Evolutionary conservation across 2,888 invertebrate genomes (phyloP), one percentile per base, ranked within the genome.

Genomic region (Erebia palarica): DNA sequence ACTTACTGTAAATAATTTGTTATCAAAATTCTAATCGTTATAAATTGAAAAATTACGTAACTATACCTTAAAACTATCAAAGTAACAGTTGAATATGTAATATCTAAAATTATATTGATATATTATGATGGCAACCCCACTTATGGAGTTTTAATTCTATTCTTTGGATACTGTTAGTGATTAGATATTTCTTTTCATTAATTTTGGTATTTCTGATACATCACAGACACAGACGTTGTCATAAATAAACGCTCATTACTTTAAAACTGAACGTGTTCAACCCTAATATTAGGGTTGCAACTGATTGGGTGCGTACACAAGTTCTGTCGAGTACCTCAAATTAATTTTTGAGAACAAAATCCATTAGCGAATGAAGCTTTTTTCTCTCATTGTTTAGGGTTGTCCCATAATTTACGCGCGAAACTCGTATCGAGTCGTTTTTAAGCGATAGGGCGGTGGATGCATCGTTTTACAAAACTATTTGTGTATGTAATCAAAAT

Each of bases 311-410:
- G 89, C 83, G 86, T 88, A 89, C 90, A 86, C 81, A 79, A 84
- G 84, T 88, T 87, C 87, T 85, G 87, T 90, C 84, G 84, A 90
- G 89, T 89, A 91, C 91, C 91, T 91, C 88, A 90, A 92, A 92
- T 92, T 91, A 92, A 92, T 92, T 90, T 91, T 90, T 88, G 87
- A 90, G 90, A 92, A 91, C 90, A 91, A 90, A 91, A 92, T 91
- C 89, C 91, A 92, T 92, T 92, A 92, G 91, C 86, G 89, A 88
- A 89, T 90, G 84, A 85, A 83, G 81, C 81, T 88, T 91, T 90
- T 90, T 88, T 89, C 84, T 83, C 78, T 76, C 82, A 85, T 92
- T 92, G 91, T 92, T 86, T 87, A 87, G 89, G 86, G 85, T 87
- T 89, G 90, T 90, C 88, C 87, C 88, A 91, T 92, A 92, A 91